These are phyloP conservation scores for Acleris sparsana DNA, from an alignment of 2,888 invertebrate species.

Conservation along the genomic window DNA sequence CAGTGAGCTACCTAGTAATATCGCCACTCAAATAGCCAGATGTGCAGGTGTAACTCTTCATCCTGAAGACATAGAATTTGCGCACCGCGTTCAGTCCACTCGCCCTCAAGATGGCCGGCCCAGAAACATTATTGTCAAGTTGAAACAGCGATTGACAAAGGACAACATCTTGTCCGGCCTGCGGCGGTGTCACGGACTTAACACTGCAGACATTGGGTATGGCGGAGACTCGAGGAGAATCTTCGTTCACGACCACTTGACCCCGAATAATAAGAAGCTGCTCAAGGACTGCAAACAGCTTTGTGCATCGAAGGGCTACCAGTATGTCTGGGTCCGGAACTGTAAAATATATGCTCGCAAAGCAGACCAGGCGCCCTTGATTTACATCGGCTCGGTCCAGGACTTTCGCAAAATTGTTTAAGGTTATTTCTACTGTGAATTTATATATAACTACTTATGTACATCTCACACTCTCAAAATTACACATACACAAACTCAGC, in stretches of 20 bases:
- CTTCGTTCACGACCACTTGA: slow-evolving; percentile 12
- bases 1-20: slow-evolving; percentile 6
- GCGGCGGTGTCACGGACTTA: not conserved
- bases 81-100: slow-evolving; percentile 3
- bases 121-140: slow-evolving; percentile 3
- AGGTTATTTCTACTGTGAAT: too few relatives aligned
- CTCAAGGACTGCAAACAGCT: not conserved
- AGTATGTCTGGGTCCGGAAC: slow-evolving; percentile 13
- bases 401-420: too few relatives aligned
- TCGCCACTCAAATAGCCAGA: slow-evolving; percentile 6
- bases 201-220: not conserved
- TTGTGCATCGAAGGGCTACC: not conserved
- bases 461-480: too few relatives aligned
- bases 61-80: slow-evolving; percentile 17
- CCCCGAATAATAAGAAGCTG: slow-evolving; percentile 10
- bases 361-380: not conserved
- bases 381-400: not conserved
- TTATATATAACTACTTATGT: too few relatives aligned
- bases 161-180: not conserved
- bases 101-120: not conserved
- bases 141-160: not conserved
- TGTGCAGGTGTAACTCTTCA: slow-evolving; percentile 12
- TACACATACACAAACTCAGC: too few relatives aligned
- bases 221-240: not conserved
- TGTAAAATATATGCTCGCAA: slow-evolving; percentile 9